Evolutionary conservation across 2,888 invertebrate genomes (phyloP), one percentile per base, ranked within the genome.

Genomic region (Nemoura dubitans): DNA sequence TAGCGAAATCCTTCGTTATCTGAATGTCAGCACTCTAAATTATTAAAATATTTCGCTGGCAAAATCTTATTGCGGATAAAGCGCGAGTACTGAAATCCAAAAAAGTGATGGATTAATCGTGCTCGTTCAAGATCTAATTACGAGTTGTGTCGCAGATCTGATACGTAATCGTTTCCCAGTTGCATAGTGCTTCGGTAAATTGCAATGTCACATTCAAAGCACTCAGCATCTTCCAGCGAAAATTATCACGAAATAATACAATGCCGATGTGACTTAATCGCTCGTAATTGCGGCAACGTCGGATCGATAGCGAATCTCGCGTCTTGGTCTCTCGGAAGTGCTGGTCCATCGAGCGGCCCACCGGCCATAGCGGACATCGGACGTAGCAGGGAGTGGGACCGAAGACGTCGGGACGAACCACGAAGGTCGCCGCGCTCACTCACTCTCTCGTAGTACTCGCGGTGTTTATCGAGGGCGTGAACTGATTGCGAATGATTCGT

Each of bases 401-500:
- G n/a, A n/a, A n/a, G n/a, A n/a, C n/a, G n/a, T n/a, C n/a, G n/a
- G n/a, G n/a, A n/a, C n/a, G n/a, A n/a, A 78, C n/a, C 26, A 26
- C 26, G 78, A 78, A 78, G 78, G 78, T 78, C 78, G 78, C n/a
- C 10, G 27, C 3, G n/a, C n/a, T n/a, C 16, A 78, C 28, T 3
- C 3, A 36, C 36, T 78, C 27, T 0, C 78, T 10, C 10, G 78
- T 21, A 78, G 78, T 78, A 7, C 14, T 10, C 28, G 78, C 78
- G n/a, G 27, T 78, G 27, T 28, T 27, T 28, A 10, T 78, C 78
- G 78, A 78, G 78, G 78, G 78, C 78, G 78, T 78, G 26, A 78
- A 78, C 78, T 78, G 78, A 78, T 78, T 78, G 25, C 78, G 78
- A 28, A 78, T 78, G 26, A 78, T 78, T 78, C 78, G 78, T 78